Evolutionary conservation across 2,888 invertebrate genomes (phyloP).

Genomic region (Dilophus febrilis): DNA sequence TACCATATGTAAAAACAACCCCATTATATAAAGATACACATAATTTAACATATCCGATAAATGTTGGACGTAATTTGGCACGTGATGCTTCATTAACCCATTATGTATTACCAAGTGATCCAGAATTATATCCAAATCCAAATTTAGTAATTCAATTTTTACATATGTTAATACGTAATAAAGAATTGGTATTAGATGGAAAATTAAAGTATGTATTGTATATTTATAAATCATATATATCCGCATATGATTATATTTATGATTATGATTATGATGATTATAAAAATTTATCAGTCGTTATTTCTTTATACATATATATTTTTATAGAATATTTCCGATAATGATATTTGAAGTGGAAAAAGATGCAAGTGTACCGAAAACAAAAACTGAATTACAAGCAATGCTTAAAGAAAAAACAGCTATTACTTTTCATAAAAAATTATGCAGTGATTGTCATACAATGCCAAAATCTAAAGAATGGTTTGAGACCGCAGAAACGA

Average conservation of each 20-base stretch:
- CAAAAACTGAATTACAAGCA: conserved; percentile 16
- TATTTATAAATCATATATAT: not conserved
- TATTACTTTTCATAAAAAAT: conserved; percentile 15
- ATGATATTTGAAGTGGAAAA: conserved; percentile 63
- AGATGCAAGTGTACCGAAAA: conserved; percentile 11
- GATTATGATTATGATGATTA: no score
- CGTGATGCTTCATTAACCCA: conserved; percentile 60
- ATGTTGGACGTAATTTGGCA: conserved; percentile 73
- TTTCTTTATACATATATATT: no score
- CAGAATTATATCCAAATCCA: conserved; percentile 76
- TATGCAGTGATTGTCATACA: conserved; percentile 17
- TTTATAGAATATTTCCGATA: conserved; percentile 55
- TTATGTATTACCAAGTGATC: conserved; percentile 67
- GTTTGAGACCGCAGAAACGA: conserved; percentile 2
- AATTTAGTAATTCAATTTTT: conserved; percentile 58
- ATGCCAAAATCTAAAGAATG: conserved; percentile 14
- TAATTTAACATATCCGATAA: conserved; percentile 68
- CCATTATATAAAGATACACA: conserved; percentile 46
- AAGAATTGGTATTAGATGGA: conserved; percentile 30
- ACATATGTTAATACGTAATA: conserved; percentile 55
- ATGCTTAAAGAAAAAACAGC: conserved; percentile 12
- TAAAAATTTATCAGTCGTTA: no score
- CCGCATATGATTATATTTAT: not conserved
- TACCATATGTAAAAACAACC: conserved; percentile 38
- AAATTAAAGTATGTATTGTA: conserved; percentile 4